A percentile compares a stretch with the other conserved stretches of the same genome.
Evolutionary conservation across 1,140 invertebrate species (phyloP).

Genomic region (Saccostrea glomerata): DNA sequence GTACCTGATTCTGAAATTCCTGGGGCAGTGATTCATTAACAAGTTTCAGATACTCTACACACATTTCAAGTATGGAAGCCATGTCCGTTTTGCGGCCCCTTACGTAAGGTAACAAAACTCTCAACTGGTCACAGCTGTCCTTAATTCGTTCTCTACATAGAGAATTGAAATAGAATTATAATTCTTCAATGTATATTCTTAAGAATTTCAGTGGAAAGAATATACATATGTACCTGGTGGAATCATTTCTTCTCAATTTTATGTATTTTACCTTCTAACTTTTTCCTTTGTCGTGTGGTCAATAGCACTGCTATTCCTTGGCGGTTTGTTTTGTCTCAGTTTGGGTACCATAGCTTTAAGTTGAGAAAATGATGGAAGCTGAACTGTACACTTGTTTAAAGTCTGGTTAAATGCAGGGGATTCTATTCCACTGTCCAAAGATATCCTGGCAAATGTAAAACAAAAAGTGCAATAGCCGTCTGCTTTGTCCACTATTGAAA

Average conservation of each 20-base stretch:
- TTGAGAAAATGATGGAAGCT: slow-evolving; percentile 34
- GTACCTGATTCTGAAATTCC: slow-evolving; percentile 71
- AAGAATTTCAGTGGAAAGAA: too few species aligned
- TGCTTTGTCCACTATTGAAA: not conserved
- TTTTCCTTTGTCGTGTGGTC: slow-evolving; percentile 74
- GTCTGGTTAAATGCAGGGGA: slow-evolving; percentile 38
- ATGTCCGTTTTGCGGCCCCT: slow-evolving; percentile 74
- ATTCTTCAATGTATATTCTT: too few species aligned
- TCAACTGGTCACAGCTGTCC: slow-evolving; percentile 74
- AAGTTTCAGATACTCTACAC: slow-evolving; percentile 73
- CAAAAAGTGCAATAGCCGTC: not conserved
- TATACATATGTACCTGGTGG: too few species aligned
- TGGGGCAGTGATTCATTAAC: slow-evolving; percentile 70
- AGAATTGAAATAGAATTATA: not conserved
- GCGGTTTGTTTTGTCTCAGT: not conserved
- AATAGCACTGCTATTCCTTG: slow-evolving; percentile 11
- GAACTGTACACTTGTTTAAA: slow-evolving; percentile 9
- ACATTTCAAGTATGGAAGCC: slow-evolving; percentile 75
- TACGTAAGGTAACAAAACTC: slow-evolving; percentile 73
- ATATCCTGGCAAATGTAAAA: not conserved
- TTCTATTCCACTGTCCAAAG: slow-evolving; percentile 58
- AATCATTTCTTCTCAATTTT: not conserved
- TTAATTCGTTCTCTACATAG: slow-evolving; percentile 72
- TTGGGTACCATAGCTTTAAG: not conserved
- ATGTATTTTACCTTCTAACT: slow-evolving; percentile 63